Evolutionary conservation across 2,113 vertebrate species (phyloP).

Genomic region (Megaceryle maxima): DNA sequence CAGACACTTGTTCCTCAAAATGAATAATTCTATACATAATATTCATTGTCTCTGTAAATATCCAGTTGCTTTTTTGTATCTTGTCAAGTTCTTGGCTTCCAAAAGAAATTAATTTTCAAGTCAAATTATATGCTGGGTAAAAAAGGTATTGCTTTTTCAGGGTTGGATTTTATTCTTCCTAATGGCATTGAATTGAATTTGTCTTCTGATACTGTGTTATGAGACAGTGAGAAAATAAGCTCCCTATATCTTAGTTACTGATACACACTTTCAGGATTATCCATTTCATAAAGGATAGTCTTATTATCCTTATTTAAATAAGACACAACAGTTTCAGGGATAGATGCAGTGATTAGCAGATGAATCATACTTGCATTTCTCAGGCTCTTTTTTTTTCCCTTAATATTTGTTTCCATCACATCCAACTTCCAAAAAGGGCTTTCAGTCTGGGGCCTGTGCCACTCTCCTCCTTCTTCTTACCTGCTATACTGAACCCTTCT

Average conservation of each 20-base stretch:
- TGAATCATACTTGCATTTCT: neutral
- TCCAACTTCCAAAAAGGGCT: neutral
- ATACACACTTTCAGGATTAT: neutral
- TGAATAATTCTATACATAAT: neutral
- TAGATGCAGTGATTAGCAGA: slow-evolving; percentile 1
- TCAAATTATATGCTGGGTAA: neutral
- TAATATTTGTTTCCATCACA: neutral
- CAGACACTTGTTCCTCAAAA: neutral
- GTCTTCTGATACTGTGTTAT: neutral
- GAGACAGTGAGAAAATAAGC: slow-evolving; percentile 27
- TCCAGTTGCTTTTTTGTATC: neutral
- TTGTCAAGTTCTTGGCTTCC: neutral
- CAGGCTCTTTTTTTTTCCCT: neutral
- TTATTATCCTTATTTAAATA: slow-evolving; percentile 2
- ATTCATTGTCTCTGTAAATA: neutral
- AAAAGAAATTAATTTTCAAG: neutral
- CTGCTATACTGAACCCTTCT: neutral
- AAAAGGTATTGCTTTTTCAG: neutral
- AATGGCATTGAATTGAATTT: neutral
- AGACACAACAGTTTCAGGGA: neutral
- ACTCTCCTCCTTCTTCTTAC: neutral
- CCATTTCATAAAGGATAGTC: neutral
- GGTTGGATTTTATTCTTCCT: neutral
- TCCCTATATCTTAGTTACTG: neutral
- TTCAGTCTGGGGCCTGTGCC: neutral